phyloP scores from a whole-genome alignment of 2,113 vertebrate genomes.

The Crotalus viridis region DNA sequence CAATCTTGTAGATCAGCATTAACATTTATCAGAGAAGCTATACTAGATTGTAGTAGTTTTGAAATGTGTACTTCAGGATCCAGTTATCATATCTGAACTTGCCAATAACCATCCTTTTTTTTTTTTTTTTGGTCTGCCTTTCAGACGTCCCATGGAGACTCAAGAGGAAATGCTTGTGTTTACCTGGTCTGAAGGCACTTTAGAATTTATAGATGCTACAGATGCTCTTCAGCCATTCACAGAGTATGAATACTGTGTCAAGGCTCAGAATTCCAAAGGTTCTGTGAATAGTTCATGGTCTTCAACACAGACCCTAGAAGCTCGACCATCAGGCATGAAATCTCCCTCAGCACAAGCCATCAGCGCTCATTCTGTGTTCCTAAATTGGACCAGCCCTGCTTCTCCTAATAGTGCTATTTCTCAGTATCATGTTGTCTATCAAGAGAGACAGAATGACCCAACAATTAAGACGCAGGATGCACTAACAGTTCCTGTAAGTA shows the following conservation, averaged over 20 bases:
- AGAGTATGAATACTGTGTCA: constrained; percentile 79
- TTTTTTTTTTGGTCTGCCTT: constrained; percentile 36
- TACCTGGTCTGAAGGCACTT: constrained; percentile 79
- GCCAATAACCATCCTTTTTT: constrained; percentile 30
- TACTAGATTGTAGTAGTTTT: constrained; percentile 17
- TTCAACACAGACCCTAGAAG: constrained; percentile 74
- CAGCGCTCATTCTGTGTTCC: constrained; percentile 77
- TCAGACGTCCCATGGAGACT: constrained; percentile 74
- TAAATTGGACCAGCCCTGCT: constrained; percentile 81
- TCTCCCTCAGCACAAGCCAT: constrained; percentile 72
- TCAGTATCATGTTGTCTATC: constrained; percentile 79
- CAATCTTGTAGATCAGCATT: background rate
- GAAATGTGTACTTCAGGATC: constrained; percentile 9
- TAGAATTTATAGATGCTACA: constrained; percentile 80
- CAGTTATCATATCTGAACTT: background rate
- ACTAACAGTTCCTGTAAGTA: constrained; percentile 83
- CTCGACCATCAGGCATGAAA: constrained; percentile 74
- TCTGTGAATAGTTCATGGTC: constrained; percentile 80
- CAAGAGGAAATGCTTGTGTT: constrained; percentile 80
- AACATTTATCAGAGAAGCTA: background rate
- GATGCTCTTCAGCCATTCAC: constrained; percentile 78
- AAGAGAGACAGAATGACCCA: constrained; percentile 72
- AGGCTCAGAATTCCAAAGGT: constrained; percentile 79
- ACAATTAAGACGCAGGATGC: constrained; percentile 70
- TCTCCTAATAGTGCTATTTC: constrained; percentile 82